Evolutionary conservation across 2,888 invertebrate genomes (phyloP).

Genomic region (Meta bourneti): DNA sequence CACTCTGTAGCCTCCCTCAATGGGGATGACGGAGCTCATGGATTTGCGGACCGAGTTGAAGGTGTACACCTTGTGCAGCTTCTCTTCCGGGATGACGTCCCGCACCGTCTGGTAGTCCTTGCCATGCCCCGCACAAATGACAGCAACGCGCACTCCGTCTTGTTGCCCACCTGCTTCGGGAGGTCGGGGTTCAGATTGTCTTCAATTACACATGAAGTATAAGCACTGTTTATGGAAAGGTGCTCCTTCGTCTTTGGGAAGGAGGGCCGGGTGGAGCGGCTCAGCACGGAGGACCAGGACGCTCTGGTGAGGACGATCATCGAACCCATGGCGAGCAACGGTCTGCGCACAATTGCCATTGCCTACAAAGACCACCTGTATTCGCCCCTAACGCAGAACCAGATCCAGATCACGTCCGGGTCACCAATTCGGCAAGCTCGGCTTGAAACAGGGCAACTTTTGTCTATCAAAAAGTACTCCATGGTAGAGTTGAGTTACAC

Average conservation of each 20-base stretch:
- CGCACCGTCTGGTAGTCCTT: slow-evolving; percentile 95
- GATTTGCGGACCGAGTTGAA: slow-evolving; percentile 99
- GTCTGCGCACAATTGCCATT: slow-evolving; percentile 95
- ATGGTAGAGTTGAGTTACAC: too few species aligned
- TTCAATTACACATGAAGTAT: slow-evolving; percentile 83
- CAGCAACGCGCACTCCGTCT: slow-evolving; percentile 98
- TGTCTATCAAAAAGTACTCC: too few species aligned
- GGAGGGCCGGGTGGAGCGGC: slow-evolving; percentile 94
- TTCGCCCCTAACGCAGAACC: slow-evolving; percentile 54
- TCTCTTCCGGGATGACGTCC: slow-evolving; percentile 94
- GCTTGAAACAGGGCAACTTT: too few species aligned
- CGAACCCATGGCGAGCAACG: slow-evolving; percentile 99
- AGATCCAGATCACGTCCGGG: slow-evolving; percentile 85
- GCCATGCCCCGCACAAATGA: slow-evolving; percentile 95
- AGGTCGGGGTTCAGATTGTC: slow-evolving; percentile 84
- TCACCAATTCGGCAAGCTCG: too few species aligned
- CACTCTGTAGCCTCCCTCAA: slow-evolving; percentile 90
- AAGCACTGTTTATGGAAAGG: slow-evolving; percentile 85
- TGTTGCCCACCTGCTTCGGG: slow-evolving; percentile 98
- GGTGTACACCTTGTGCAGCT: slow-evolving; percentile 95
- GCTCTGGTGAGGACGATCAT: too few species aligned
- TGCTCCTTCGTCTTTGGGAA: slow-evolving; percentile 97
- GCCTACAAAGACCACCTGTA: slow-evolving; percentile 95
- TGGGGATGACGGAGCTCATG: slow-evolving; percentile 97
- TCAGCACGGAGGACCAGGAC: slow-evolving; percentile 95